phyloP scores from a whole-genome alignment of 2,797 vertebrate species.

The Clamator glandarius region DNA sequence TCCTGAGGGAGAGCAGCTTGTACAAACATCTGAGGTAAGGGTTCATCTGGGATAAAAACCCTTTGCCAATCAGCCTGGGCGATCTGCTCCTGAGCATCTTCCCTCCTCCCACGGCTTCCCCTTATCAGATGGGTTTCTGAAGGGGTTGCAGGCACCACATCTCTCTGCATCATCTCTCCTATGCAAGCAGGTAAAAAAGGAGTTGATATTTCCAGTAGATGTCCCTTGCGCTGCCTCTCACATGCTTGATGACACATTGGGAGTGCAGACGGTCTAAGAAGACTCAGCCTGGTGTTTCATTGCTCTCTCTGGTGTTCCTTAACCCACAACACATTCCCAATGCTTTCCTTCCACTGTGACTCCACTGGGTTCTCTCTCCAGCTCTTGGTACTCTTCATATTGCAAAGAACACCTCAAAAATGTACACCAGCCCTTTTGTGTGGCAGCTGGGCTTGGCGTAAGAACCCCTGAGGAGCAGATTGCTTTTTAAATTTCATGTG shows the following conservation, averaged over 20 bases:
- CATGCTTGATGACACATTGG: accelerated
- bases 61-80: neutral
- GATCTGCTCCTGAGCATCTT: neutral
- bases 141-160: neutral
- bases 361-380: accelerated
- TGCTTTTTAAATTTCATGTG: neutral
- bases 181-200: neutral
- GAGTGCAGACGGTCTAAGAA: accelerated
- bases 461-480: neutral
- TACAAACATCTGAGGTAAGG: neutral
- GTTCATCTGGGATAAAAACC: neutral
- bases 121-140: accelerated
- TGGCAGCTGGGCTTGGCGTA: neutral
- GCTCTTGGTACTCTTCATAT: neutral
- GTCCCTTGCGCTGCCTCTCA: neutral
- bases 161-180: neutral
- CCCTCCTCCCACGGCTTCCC: accelerated
- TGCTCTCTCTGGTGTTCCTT: accelerated
- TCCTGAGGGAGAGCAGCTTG: neutral
- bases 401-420: neutral
- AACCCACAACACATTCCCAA: accelerated
- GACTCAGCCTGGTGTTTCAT: accelerated
- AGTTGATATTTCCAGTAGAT: neutral
- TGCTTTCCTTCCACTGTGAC: accelerated
- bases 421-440: too few species aligned